Evolutionary conservation across 2,888 invertebrate genomes (phyloP).

Genomic region (Osmoderma eremita): DNA sequence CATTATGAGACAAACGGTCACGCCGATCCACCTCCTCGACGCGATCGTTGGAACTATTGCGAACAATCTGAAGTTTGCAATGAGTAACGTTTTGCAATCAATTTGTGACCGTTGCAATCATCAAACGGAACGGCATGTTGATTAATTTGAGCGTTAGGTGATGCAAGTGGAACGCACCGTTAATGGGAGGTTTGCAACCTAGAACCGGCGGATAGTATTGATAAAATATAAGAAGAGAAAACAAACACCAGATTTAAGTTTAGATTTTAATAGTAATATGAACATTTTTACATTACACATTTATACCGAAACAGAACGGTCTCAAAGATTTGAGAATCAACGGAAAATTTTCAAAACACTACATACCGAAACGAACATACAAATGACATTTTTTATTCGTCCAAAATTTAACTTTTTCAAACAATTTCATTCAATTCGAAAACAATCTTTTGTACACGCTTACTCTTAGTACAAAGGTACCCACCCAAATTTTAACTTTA

Average conservation of each 20-base stretch:
- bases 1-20: too few species aligned
- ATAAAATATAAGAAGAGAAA: conserved; percentile 41
- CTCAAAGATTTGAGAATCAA: conserved; percentile 22
- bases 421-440: neutral
- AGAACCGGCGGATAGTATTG: too few species aligned
- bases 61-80: too few species aligned
- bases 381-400: neutral
- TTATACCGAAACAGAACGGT: conserved; percentile 52
- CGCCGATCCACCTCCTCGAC: too few species aligned
- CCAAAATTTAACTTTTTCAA: too few species aligned
- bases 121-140: too few species aligned
- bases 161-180: too few species aligned
- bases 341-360: neutral
- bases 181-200: conserved; percentile 2
- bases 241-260: conserved; percentile 49
- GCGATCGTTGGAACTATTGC: too few species aligned
- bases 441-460: conserved; percentile 19
- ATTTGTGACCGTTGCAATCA: too few species aligned
- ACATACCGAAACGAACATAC: conserved; percentile 11
- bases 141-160: too few species aligned
- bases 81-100: too few species aligned
- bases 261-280: conserved; percentile 58
- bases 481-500: conserved; percentile 50
- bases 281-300: conserved; percentile 63
- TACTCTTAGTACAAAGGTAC: conserved; percentile 51